Evolutionary conservation across 1,140 invertebrate genomes (phyloP).

Genomic region (Ceratina calcarata): DNA sequence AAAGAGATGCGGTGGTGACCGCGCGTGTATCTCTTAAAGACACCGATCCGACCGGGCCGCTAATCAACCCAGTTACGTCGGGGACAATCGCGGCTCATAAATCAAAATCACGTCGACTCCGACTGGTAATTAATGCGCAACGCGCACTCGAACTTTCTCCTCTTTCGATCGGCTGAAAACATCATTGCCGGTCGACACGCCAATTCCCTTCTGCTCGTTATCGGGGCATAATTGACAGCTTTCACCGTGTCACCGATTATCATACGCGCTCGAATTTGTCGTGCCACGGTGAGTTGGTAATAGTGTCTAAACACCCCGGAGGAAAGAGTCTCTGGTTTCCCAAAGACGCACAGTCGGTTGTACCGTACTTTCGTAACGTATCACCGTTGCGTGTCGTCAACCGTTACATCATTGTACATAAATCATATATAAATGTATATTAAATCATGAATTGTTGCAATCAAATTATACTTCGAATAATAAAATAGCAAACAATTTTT

Average conservation of each 20-base stretch:
- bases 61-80: constrained; percentile 54
- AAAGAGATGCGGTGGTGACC: too few relatives aligned
- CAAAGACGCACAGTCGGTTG: too few relatives aligned
- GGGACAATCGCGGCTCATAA: constrained; percentile 49
- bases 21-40: too few relatives aligned
- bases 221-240: constrained; percentile 17
- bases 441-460: too few relatives aligned
- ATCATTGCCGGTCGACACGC: neutral
- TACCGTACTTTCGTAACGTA: too few relatives aligned
- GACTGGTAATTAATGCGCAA: constrained; percentile 8
- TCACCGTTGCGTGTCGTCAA: too few relatives aligned
- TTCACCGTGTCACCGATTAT: constrained; percentile 20
- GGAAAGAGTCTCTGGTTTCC: too few relatives aligned
- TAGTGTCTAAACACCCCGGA: too few relatives aligned
- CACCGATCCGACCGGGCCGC: constrained; percentile 1
- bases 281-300: neutral
- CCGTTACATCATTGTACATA: too few relatives aligned
- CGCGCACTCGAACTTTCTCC: constrained; percentile 29
- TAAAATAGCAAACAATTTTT: too few relatives aligned
- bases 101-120: constrained; percentile 25
- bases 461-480: too few relatives aligned
- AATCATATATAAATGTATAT: too few relatives aligned
- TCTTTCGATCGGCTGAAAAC: neutral
- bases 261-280: constrained; percentile 3
- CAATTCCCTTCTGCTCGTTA: constrained; percentile 32